A percentile compares a stretch with the other conserved stretches of the same genome.
Evolutionary conservation across 2,888 invertebrate genomes (phyloP).

Genomic region (Herminia tarsipennalis): DNA sequence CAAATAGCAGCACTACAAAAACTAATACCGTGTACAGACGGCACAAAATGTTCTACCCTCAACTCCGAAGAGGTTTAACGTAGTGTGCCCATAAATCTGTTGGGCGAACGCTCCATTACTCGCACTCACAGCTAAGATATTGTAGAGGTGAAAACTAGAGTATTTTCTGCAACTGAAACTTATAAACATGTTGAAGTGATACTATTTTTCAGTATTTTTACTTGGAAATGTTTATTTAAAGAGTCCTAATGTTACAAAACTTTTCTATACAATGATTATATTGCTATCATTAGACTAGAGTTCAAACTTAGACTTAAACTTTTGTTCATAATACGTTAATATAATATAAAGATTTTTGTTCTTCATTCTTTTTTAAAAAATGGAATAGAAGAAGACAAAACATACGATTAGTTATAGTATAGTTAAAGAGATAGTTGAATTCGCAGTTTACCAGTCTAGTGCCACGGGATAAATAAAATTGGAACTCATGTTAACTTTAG

Average conservation of each 20-base stretch:
- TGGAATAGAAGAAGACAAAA: no score
- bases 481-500: no score
- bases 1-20: slow-evolving; percentile 33
- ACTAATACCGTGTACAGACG: slow-evolving; percentile 35
- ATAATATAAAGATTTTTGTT: no score
- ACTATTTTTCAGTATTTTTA: slow-evolving; percentile 44
- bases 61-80: slow-evolving; percentile 39
- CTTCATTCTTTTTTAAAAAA: no score
- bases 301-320: no score
- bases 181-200: slow-evolving; percentile 44
- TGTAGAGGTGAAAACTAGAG: slow-evolving; percentile 41
- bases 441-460: no score
- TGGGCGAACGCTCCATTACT: slow-evolving; percentile 60
- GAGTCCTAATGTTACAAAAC: not conserved
- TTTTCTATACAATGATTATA: no score
- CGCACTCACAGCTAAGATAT: slow-evolving; percentile 43
- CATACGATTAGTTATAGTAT: no score
- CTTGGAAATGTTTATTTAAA: slow-evolving; percentile 2
- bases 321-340: no score
- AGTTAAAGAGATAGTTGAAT: no score
- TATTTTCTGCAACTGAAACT: slow-evolving; percentile 39
- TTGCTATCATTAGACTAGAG: no score
- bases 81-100: slow-evolving; percentile 57
- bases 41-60: slow-evolving; percentile 42
- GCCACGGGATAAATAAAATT: no score